Evolutionary conservation across 2,113 vertebrate species (phyloP).

Genomic region (Leucosticte australis): DNA sequence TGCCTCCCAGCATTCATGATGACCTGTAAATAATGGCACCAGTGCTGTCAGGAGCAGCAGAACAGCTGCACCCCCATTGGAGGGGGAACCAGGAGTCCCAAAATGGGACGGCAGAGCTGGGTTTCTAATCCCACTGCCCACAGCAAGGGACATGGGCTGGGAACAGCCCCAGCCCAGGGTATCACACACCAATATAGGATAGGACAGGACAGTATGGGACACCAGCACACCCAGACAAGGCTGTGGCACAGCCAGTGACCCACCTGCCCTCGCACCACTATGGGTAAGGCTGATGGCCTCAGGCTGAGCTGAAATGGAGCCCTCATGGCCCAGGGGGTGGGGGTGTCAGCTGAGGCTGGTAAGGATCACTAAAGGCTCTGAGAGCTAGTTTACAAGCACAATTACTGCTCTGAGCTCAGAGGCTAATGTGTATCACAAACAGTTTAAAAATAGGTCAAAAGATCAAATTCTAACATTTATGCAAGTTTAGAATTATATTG

Average conservation of each 20-base stretch:
- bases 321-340: not conserved
- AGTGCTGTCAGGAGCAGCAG: not conserved
- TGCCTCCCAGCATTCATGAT: rapidly evolving
- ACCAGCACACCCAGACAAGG: not conserved
- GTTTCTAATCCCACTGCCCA: not conserved
- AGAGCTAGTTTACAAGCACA: not conserved
- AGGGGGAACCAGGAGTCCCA: not conserved
- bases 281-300: rapidly evolving
- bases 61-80: no score
- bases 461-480: not conserved
- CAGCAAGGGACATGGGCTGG: not conserved
- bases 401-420: not conserved
- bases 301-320: not conserved
- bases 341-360: not conserved
- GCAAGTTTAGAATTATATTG: not conserved
- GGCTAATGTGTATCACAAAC: not conserved
- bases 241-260: not conserved
- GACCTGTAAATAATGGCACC: not conserved
- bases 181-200: not conserved
- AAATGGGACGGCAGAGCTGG: not conserved
- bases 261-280: not conserved
- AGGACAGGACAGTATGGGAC: not conserved
- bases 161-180: not conserved
- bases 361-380: not conserved
- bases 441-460: not conserved